Conservation (phyloP, 1,140 invertebrate genomes). For the Coenobita brevimanus region DNA sequence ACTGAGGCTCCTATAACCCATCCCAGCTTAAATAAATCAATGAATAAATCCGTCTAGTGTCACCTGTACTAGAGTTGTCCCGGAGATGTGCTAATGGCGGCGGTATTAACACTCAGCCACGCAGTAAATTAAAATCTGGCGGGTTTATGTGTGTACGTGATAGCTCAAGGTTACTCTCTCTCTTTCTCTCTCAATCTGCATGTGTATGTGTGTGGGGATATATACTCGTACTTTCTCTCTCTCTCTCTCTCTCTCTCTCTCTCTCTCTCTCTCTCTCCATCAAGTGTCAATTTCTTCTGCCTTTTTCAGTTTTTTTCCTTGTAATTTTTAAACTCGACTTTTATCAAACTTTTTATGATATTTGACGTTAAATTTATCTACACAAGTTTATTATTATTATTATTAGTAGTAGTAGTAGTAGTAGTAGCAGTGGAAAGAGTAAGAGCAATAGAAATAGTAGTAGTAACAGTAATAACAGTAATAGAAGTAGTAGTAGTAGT, state of each 20-base stretch:
- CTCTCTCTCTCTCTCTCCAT: not conserved
- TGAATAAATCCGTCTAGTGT: not conserved
- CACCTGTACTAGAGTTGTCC: not conserved
- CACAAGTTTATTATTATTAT: not conserved
- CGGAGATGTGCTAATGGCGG: not conserved
- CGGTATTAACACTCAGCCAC: too few species aligned
- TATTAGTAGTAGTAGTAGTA: not conserved
- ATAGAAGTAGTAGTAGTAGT: not conserved
- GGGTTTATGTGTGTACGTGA: not conserved
- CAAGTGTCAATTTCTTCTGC: not conserved
- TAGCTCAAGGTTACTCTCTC: conserved; percentile 22
- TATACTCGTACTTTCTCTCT: not conserved
- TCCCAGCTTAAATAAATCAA: not conserved
- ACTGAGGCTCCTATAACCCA: too few species aligned
- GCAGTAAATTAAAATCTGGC: too few species aligned
- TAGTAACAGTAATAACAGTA: not conserved
- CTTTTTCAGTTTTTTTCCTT: not conserved
- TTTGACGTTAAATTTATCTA: not conserved
- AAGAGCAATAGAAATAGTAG: not conserved
- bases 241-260: not conserved
- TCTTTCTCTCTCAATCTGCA: not conserved
- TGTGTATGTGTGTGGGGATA: not conserved
- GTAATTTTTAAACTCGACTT: not conserved
- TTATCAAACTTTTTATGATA: not conserved
- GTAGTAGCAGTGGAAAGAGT: not conserved